These are phyloP conservation scores for Nephrotoma guestfalica DNA, from an alignment of 2,888 invertebrate genomes.

Conservation along the genomic window DNA sequence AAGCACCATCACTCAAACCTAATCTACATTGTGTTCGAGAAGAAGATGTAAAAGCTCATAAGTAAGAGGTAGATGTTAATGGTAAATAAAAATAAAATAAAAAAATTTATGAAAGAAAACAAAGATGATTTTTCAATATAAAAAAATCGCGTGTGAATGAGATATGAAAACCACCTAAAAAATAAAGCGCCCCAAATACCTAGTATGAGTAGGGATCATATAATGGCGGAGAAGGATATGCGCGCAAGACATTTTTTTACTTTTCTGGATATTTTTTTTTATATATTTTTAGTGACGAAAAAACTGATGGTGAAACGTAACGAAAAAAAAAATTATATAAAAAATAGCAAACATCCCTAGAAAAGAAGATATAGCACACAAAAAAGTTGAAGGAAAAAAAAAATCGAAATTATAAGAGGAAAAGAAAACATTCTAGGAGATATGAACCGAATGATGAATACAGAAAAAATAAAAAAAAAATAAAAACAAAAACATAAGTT, in stretches of 20 bases:
- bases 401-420: not conserved
- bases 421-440: conserved; percentile 1
- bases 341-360: not conserved
- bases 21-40: not conserved
- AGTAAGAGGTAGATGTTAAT: not conserved
- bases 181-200: not conserved
- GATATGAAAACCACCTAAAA: not conserved
- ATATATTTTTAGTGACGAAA: conserved; percentile 1
- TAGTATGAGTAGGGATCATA: not conserved
- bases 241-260: conserved; percentile 3
- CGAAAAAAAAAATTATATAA: not conserved
- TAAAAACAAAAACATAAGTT: not conserved
- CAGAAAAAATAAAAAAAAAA: conserved; percentile 2
- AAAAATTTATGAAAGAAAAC: not conserved
- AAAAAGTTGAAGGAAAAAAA: not conserved
- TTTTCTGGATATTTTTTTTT: not conserved
- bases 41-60: not conserved
- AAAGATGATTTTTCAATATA: conserved; percentile 1
- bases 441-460: conserved; percentile 1
- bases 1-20: conserved; percentile 3
- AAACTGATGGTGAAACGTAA: not conserved
- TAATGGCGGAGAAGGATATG: conserved; percentile 4
- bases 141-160: not conserved
- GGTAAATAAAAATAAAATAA: not conserved
- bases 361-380: conserved; percentile 1